Evolutionary conservation across 2,797 vertebrate species (phyloP), one percentile per base, ranked within the genome.

Genomic region (Pangasius djambal): DNA sequence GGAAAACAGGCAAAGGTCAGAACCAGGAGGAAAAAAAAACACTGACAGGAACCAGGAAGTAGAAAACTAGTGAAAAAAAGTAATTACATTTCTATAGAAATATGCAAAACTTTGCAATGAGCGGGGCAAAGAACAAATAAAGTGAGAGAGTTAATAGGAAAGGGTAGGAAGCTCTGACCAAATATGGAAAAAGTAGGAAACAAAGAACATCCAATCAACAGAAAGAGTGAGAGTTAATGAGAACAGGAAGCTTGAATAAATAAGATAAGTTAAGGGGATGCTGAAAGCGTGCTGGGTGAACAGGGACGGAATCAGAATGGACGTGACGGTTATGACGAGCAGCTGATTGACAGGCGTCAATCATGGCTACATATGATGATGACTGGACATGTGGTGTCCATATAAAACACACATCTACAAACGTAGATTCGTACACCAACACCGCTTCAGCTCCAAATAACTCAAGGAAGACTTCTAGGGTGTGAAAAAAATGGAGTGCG

Each of bases 391-490:
- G 44, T 88, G 44, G 20, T 87, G 59, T 84, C 13, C 57, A 84
- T 78, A 90, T 88, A 75, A 86, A 90, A 86, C 57, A 87, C 69
- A 59, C 69, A 22, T 52, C 81, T 65, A 50, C 48, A 70, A 83
- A 78, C 37, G 74, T 65, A 82, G 87, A 78, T 55, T 59, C 8
- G 44, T 83, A 84, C 77, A 57, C 83, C 55, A 79, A 89, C 72
- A 85, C 61, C 20, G 77, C 70, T 88, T 88, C 55, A 82, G 77
- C 81, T 89, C 61, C 75, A 59, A 65, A 67, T 69, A 87, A 90
- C 87, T 89, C 82, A 52, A 89, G 89, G 92, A 91, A 90, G 90
- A 91, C 83, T 86, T 91, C 40, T 59, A 69, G 86, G 88, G 82
- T 89, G 86, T 67, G 34, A 70, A 48, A 65, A 86, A 44, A 15